phyloP scores from a whole-genome alignment of 2,113 vertebrate species.

The Sebastes fasciatus region DNA sequence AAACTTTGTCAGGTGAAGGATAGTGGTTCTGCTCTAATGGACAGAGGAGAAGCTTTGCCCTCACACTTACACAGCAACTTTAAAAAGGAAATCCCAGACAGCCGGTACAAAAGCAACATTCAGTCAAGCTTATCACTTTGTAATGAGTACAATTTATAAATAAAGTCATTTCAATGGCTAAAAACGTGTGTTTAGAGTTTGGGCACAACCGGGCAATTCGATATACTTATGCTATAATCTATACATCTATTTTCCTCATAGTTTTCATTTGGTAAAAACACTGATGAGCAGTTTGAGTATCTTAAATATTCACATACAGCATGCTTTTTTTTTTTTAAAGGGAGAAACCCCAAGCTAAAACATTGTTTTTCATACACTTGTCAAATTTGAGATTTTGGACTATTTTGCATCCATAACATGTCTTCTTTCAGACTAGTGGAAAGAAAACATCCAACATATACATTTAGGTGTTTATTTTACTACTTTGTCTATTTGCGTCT shows the following conservation, averaged over 20 bases:
- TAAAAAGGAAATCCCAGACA: slow-evolving; percentile 71
- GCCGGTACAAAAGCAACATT: slow-evolving; percentile 53
- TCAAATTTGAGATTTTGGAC: no score
- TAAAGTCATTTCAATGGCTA: slow-evolving; percentile 52
- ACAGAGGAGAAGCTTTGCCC: slow-evolving; percentile 68
- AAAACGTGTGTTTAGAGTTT: slow-evolving; percentile 46
- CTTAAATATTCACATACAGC: neutral
- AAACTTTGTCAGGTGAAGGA: slow-evolving; percentile 83
- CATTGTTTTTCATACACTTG: no score
- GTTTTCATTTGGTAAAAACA: neutral
- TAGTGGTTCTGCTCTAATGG: slow-evolving; percentile 77
- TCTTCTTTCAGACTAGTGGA: no score
- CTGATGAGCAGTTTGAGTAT: neutral
- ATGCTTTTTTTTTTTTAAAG: no score
- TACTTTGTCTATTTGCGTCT: no score
- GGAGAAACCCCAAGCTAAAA: no score
- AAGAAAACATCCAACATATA: no score
- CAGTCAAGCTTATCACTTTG: slow-evolving; percentile 57
- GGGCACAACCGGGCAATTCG: slow-evolving; percentile 21
- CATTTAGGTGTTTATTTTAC: no score
- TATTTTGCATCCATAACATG: no score
- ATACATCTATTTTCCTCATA: neutral
- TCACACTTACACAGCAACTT: slow-evolving; percentile 71
- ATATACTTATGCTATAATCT: neutral
- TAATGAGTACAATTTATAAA: slow-evolving; percentile 65